Evolutionary conservation across 1,140 invertebrate genomes (phyloP).

Genomic region (Diabrotica undecimpunctata): DNA sequence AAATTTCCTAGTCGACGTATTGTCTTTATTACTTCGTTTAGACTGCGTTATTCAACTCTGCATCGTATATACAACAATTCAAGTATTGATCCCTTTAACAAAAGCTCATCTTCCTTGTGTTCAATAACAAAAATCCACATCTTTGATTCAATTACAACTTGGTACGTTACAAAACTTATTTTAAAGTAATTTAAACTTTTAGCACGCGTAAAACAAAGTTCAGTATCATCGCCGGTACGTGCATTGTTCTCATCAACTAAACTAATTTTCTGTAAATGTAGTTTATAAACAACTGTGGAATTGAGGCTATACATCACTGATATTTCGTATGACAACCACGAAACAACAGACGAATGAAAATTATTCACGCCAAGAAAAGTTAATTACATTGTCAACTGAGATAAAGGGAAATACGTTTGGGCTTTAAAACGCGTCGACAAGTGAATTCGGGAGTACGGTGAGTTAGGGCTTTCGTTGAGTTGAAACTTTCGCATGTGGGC

Average conservation of each 20-base stretch:
- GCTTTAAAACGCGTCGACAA: neutral
- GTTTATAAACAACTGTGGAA: neutral
- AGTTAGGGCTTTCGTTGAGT: neutral
- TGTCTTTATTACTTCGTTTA: too few relatives aligned
- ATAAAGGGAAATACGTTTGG: neutral
- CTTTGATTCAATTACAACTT: too few relatives aligned
- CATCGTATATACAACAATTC: too few relatives aligned
- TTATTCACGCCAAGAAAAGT: neutral
- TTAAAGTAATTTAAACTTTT: neutral
- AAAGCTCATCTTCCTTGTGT: too few relatives aligned
- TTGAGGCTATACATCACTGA: neutral
- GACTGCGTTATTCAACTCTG: too few relatives aligned
- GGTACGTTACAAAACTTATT: too few relatives aligned
- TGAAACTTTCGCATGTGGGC: neutral
- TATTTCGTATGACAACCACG: constrained; percentile 1
- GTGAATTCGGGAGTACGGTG: neutral
- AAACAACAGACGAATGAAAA: neutral
- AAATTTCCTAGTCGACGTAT: too few relatives aligned
- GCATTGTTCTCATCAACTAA: constrained; percentile 2
- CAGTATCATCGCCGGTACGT: neutral
- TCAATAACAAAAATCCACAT: too few relatives aligned
- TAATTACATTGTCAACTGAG: neutral
- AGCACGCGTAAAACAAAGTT: neutral
- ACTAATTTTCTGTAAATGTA: neutral
- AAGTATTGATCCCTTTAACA: too few relatives aligned